These are phyloP conservation scores for Trissolcus brochymenae DNA, from an alignment of 2,888 invertebrate species.

Conservation along the genomic window DNA sequence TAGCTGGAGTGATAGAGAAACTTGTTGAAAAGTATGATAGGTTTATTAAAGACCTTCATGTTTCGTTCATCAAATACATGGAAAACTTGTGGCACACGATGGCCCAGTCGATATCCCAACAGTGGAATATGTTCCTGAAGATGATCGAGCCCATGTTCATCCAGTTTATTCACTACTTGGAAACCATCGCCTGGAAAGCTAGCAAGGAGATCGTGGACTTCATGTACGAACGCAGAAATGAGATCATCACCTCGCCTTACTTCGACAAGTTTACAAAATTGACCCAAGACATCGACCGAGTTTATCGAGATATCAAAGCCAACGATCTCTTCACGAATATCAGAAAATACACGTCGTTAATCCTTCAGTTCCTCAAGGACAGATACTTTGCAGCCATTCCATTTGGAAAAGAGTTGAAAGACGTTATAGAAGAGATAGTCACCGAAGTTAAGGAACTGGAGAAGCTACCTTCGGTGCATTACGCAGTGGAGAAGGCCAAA, in stretches of 20 bases:
- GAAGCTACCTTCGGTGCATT: constrained; percentile 80
- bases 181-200: constrained; percentile 84
- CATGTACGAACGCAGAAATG: constrained; percentile 87
- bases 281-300: constrained; percentile 86
- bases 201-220: constrained; percentile 88
- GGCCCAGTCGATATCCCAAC: constrained; percentile 80
- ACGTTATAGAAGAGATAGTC: constrained; percentile 81
- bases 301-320: constrained; percentile 86
- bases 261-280: constrained; percentile 88
- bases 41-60: constrained; percentile 87
- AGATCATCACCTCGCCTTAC: constrained; percentile 87
- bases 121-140: constrained; percentile 85
- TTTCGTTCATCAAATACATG: constrained; percentile 82
- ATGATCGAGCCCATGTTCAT: constrained; percentile 88
- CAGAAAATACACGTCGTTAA: constrained; percentile 84
- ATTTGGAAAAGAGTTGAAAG: constrained; percentile 82
- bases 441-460: constrained; percentile 80
- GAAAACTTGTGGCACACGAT: constrained; percentile 86
- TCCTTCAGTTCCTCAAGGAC: constrained; percentile 83
- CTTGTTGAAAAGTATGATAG: constrained; percentile 87
- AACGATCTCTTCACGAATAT: constrained; percentile 88
- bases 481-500: constrained; percentile 78
- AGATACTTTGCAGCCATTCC: constrained; percentile 83
- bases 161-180: constrained; percentile 85
- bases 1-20: constrained; percentile 83